phyloP scores from a whole-genome alignment of 1,140 invertebrate species.

The Lerema accius region DNA sequence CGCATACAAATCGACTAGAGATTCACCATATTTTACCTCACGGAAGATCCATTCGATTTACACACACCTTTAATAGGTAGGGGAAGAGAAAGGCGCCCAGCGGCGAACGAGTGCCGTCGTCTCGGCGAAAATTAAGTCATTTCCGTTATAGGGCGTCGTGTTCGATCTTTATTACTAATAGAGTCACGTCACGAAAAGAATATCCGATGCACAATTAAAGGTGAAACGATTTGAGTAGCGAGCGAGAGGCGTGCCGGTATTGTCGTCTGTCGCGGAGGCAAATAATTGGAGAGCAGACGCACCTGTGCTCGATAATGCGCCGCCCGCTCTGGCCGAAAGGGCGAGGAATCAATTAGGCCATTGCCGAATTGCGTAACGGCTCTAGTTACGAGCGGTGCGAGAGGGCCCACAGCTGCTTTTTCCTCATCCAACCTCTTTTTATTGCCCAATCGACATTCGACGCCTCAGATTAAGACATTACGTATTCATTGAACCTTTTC shows the following conservation, averaged over 20 bases:
- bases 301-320: constrained; percentile 80
- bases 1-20: constrained; percentile 72
- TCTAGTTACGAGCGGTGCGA: constrained; percentile 77
- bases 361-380: constrained; percentile 77
- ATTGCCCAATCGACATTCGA: constrained; percentile 76
- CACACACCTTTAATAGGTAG: constrained; percentile 61
- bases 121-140: constrained; percentile 71
- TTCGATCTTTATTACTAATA: constrained; percentile 70
- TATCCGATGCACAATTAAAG: constrained; percentile 74
- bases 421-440: constrained; percentile 77
- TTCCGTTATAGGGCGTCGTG: constrained; percentile 58
- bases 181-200: constrained; percentile 68
- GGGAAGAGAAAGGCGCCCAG: constrained; percentile 44
- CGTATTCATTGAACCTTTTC: constrained; percentile 61
- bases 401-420: constrained; percentile 75
- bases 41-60: constrained; percentile 64
- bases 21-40: constrained; percentile 72
- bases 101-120: constrained; percentile 49
- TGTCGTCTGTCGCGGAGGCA: constrained; percentile 64
- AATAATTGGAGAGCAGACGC: constrained; percentile 69
- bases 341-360: constrained; percentile 80
- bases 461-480: constrained; percentile 77
- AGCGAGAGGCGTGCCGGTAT: constrained; percentile 58
- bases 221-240: constrained; percentile 59
- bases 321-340: constrained; percentile 77